Percentiles rank a stretch among this genome's conserved stretches.
Evolutionary conservation across 2,888 invertebrate species (phyloP).

Genomic region (Volucella inflata): DNA sequence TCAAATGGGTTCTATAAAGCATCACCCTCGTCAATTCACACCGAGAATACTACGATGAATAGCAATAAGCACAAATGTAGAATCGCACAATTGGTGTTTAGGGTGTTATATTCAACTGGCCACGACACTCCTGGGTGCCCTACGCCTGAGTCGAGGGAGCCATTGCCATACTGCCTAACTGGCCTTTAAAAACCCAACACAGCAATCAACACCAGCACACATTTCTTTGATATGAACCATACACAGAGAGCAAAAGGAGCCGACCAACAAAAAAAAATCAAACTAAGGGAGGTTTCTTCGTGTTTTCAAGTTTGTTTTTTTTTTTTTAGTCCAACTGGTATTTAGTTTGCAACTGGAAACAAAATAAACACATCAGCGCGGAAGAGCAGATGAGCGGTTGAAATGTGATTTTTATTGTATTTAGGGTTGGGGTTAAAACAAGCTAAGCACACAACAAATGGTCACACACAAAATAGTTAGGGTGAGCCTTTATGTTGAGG

Average conservation of each 20-base stretch:
- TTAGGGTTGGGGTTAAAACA: slow-evolving; percentile 24
- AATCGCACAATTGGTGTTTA: slow-evolving; percentile 83
- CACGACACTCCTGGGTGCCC: slow-evolving; percentile 84
- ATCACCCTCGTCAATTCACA: slow-evolving; percentile 61
- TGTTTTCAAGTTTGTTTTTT: slow-evolving; percentile 57
- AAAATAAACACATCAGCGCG: slow-evolving; percentile 42
- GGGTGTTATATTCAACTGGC: slow-evolving; percentile 84
- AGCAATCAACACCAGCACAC: slow-evolving; percentile 82
- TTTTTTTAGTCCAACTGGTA: slow-evolving; percentile 23
- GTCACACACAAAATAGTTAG: slow-evolving; percentile 45
- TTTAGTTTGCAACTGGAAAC: slow-evolving; percentile 47
- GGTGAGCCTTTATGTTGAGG: slow-evolving; percentile 30
- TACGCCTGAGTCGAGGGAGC: slow-evolving; percentile 84
- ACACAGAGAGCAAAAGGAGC: slow-evolving; percentile 51
- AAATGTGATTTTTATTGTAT: slow-evolving; percentile 63
- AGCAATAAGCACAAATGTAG: slow-evolving; percentile 79
- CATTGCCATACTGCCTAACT: slow-evolving; percentile 83
- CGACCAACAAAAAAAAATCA: slow-evolving; percentile 49
- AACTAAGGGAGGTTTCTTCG: slow-evolving; percentile 68
- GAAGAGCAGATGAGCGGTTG: slow-evolving; percentile 1
- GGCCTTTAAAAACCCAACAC: slow-evolving; percentile 84
- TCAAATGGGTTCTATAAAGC: slow-evolving; percentile 65
- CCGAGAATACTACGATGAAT: slow-evolving; percentile 74
- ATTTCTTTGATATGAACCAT: slow-evolving; percentile 73
- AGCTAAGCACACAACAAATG: slow-evolving; percentile 17